These are phyloP conservation scores for Gopherus evgoodei DNA, from an alignment of 2,113 vertebrate genomes.

Conservation along the genomic window DNA sequence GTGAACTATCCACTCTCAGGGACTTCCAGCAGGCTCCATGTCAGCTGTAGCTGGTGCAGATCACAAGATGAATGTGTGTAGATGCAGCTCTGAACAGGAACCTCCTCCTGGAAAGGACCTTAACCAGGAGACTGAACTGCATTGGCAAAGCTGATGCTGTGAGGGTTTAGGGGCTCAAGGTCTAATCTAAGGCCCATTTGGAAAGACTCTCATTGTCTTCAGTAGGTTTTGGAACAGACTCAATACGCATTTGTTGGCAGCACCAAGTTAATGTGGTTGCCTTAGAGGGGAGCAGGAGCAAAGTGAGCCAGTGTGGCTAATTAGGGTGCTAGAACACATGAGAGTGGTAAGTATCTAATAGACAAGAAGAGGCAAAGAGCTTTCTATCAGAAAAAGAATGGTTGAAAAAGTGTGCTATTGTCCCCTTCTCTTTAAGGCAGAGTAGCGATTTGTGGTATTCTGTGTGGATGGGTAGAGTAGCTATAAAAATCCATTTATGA, in stretches of 20 bases:
- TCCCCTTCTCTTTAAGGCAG: neutral
- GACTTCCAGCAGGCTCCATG: neutral
- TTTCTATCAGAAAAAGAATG: neutral
- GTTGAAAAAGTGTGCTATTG: neutral
- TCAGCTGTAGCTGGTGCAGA: neutral
- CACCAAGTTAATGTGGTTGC: neutral
- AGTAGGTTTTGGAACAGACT: neutral
- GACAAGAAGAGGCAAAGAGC: neutral
- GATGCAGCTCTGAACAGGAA: neutral
- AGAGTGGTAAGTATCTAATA: neutral
- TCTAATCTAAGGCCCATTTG: neutral
- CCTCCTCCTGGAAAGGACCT: neutral
- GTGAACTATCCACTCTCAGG: neutral
- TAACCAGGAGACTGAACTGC: neutral
- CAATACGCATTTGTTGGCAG: neutral
- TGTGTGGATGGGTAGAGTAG: neutral
- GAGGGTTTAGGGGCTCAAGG: neutral
- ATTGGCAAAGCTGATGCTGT: neutral
- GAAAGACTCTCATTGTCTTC: neutral
- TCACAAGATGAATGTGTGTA: neutral
- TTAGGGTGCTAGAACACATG: neutral
- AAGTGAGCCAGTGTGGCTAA: neutral
- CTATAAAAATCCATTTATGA: neutral
- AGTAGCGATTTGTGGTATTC: neutral
- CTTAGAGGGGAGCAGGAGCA: neutral